These are phyloP conservation scores for Etheostoma spectabile DNA, from an alignment of 2,113 vertebrate species.

Conservation along the genomic window DNA sequence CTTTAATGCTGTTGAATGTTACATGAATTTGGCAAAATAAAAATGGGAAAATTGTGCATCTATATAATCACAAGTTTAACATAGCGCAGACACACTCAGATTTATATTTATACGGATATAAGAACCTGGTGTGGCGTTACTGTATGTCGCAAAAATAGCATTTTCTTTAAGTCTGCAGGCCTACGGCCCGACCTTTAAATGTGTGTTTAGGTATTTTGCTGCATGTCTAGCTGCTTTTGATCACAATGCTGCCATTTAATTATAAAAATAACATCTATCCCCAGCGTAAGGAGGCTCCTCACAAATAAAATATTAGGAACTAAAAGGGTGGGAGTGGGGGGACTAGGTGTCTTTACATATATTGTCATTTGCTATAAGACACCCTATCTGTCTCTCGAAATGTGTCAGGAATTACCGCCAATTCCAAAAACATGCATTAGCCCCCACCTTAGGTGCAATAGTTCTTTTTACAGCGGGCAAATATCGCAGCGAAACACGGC, in stretches of 20 bases:
- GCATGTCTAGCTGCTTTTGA: conserved; percentile 59
- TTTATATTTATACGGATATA: conserved; percentile 3
- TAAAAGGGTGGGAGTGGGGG: conserved; percentile 50
- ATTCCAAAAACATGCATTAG: conserved; percentile 88
- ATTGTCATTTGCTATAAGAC: conserved; percentile 83
- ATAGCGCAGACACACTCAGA: conserved; percentile 5
- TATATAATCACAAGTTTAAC: not conserved
- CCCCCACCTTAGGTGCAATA: conserved; percentile 83
- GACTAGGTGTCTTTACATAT: conserved; percentile 81
- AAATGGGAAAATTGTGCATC: conserved; percentile 11
- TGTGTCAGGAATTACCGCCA: conserved; percentile 85
- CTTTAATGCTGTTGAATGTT: conserved; percentile 8
- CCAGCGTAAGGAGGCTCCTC: conserved; percentile 49
- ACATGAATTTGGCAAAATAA: conserved; percentile 23
- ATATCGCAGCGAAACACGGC: conserved; percentile 86
- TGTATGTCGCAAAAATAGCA: conserved; percentile 16
- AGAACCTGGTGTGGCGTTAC: conserved; percentile 7
- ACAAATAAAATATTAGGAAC: conserved; percentile 80
- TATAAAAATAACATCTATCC: conserved; percentile 75
- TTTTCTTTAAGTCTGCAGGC: conserved; percentile 26
- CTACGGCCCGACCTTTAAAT: conserved; percentile 30
- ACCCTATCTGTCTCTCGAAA: conserved; percentile 85
- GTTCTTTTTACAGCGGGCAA: conserved; percentile 82
- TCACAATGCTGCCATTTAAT: conserved; percentile 56
- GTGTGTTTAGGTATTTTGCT: conserved; percentile 43